Evolutionary conservation across 2,888 invertebrate genomes (phyloP).

Genomic region (Dryocosmus kuriphilus): DNA sequence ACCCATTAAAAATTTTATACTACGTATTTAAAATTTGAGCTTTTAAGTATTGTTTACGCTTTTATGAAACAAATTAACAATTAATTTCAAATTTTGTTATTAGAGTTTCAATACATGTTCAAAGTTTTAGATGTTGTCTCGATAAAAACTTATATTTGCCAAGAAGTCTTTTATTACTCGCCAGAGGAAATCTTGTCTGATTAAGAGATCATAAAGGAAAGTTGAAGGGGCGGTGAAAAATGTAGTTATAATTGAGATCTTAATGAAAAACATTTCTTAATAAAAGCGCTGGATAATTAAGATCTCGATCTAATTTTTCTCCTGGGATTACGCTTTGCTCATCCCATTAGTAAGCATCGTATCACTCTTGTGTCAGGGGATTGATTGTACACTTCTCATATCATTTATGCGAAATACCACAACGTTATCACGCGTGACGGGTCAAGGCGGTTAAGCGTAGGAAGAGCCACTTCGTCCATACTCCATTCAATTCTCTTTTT

Average conservation of each 20-base stretch:
- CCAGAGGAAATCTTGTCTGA: constrained; percentile 6
- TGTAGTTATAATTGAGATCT: background rate
- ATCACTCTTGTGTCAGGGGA: background rate
- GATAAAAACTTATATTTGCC: too few relatives aligned
- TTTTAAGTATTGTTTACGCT: too few relatives aligned
- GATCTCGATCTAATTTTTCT: constrained; percentile 1
- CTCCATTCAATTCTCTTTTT: constrained; percentile 3
- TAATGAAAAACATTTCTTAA: constrained; percentile 5
- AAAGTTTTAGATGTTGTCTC: too few relatives aligned
- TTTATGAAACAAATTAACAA: too few relatives aligned
- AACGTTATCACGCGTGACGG: background rate
- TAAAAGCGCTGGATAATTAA: constrained; percentile 2
- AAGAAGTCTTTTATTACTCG: constrained; percentile 20
- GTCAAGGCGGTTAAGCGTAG: background rate
- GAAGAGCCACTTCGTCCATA: background rate
- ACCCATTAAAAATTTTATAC: too few relatives aligned
- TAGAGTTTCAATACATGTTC: too few relatives aligned
- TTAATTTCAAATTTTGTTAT: too few relatives aligned
- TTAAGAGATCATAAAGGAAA: constrained; percentile 29
- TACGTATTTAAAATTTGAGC: too few relatives aligned
- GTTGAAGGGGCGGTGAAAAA: background rate
- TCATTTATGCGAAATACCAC: background rate
- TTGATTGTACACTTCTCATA: constrained; percentile 11
- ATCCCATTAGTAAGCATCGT: background rate
- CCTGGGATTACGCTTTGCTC: background rate